Evolutionary conservation across 1,140 invertebrate species (phyloP), one percentile per base, ranked within the genome.

Genomic region (Portunus trituberculatus): DNA sequence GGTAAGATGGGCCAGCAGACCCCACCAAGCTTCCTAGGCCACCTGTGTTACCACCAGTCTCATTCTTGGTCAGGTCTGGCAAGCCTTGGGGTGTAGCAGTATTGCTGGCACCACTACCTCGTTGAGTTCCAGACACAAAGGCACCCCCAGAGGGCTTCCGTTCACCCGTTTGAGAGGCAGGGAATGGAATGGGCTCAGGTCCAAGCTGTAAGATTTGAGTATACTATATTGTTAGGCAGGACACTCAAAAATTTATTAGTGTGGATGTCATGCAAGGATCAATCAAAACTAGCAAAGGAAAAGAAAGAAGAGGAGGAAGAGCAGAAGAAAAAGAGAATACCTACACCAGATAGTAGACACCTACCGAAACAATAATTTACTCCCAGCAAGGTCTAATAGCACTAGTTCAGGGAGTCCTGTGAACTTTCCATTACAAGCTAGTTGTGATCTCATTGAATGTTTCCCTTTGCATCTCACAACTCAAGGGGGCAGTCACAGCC

Each of bases 131-230:
- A 52, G 93, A 82, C 48, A 87, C 90, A 29, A 93, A 95, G 89
- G 94, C 96, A 92, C 91, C 93, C 82, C 91, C 82, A 87, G 91
- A 83, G 92, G 91, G 92, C 59, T 93, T 95, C 76, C 95, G 94
- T 76, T 95, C 94, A 92, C 48, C 76, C 25, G 94, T 95, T 92
- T 96, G 96, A 32, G 96, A 96, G 96, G 96, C 95, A 94, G 96
- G 96, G 96, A 96, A 97, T 96, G 97, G 96, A 91, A 97, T 97
- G 59, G 96, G 96, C 76, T 97, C 97, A 86, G 96, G 96, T 94
- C 95, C 96, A 93, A 96, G 95, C 95, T 96, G 96, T 87, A 94
- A 95, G 93, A 95, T 92, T 95, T 87, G 84, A 91, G 52, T 88
- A 67, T 91, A 96, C 94, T 95, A 95, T 89, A 92, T 96, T 93